A percentile compares a stretch with the other conserved stretches of the same genome.
phyloP scores from a whole-genome alignment of 2,797 vertebrate genomes.

The Adrianichthys oophorus region DNA sequence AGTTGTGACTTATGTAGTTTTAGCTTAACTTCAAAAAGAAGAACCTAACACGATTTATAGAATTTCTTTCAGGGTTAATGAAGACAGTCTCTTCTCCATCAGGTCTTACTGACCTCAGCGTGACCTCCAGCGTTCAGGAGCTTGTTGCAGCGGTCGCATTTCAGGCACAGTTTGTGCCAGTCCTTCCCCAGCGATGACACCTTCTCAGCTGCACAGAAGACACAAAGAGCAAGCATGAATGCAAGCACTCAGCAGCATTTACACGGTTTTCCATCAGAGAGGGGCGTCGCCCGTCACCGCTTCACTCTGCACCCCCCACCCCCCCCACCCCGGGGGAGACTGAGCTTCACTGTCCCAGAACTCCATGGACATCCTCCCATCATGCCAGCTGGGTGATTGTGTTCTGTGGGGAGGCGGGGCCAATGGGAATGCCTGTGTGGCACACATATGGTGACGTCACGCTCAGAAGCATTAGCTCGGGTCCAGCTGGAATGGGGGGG shows the following conservation, averaged over 20 bases:
- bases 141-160: slow-evolving; percentile 96
- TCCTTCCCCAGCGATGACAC: slow-evolving; percentile 96
- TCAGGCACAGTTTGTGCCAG: slow-evolving; percentile 97
- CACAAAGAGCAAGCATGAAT: slow-evolving; percentile 18
- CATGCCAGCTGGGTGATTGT: slow-evolving; percentile 29
- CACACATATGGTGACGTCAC: slow-evolving; percentile 62
- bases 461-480: slow-evolving; percentile 24
- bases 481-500: slow-evolving; percentile 58
- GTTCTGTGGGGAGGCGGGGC: slow-evolving; percentile 1
- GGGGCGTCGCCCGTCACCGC: slow-evolving; percentile 39
- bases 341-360: slow-evolving; percentile 24
- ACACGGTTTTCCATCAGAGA: slow-evolving; percentile 7
- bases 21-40: too few species aligned
- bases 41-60: too few species aligned
- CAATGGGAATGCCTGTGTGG: slow-evolving; percentile 47
- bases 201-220: slow-evolving; percentile 86
- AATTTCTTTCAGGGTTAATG: too few species aligned
- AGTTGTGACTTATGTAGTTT: too few species aligned
- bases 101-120: slow-evolving; percentile 84
- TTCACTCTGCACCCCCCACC: slow-evolving; percentile 19
- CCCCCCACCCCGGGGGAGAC: slow-evolving; percentile 45
- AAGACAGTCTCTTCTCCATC: background rate
- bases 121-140: slow-evolving; percentile 91
- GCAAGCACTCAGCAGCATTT: slow-evolving; percentile 36
- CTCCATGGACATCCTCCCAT: slow-evolving; percentile 30